Conservation (phyloP, 2,113 vertebrate genomes). For the Ammodytes marinus region DNA sequence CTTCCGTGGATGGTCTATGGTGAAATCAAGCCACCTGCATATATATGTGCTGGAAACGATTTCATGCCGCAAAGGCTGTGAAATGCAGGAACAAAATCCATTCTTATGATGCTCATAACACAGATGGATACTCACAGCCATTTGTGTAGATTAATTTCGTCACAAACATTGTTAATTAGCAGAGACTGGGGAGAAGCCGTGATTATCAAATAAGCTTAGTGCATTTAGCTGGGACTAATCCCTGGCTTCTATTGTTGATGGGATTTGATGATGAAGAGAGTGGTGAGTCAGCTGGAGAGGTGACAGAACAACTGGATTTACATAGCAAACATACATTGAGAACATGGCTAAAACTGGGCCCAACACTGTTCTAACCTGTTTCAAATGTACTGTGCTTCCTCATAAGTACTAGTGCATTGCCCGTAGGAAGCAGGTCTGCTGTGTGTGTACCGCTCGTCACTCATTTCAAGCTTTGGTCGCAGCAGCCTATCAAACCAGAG, state of each 20-base stretch:
- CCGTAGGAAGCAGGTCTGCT: no score
- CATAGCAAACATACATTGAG: constrained; percentile 33
- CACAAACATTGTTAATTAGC: constrained; percentile 73
- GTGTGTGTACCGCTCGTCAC: no score
- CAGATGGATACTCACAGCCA: constrained; percentile 49
- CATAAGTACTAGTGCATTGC: constrained; percentile 1
- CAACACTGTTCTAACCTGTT: constrained; percentile 31
- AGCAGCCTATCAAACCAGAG: no score
- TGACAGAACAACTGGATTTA: constrained; percentile 71
- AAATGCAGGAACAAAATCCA: constrained; percentile 44
- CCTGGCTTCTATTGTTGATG: constrained; percentile 69
- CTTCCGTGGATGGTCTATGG: constrained; percentile 18
- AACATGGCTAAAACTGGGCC: constrained; percentile 12
- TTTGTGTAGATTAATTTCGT: constrained; percentile 71
- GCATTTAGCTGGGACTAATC: constrained; percentile 73
- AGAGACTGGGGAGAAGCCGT: constrained; percentile 66
- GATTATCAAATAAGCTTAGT: constrained; percentile 76
- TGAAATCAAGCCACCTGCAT: constrained; percentile 42
- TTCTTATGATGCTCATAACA: constrained; percentile 47
- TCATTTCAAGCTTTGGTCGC: no score
- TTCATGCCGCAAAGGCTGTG: constrained; percentile 35
- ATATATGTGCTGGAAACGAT: constrained; percentile 21
- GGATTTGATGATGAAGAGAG: constrained; percentile 71
- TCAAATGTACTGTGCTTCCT: constrained; percentile 22
- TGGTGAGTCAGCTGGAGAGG: constrained; percentile 72